Conservation (phyloP, 2,888 invertebrate species). For the Diarsia rubi region DNA sequence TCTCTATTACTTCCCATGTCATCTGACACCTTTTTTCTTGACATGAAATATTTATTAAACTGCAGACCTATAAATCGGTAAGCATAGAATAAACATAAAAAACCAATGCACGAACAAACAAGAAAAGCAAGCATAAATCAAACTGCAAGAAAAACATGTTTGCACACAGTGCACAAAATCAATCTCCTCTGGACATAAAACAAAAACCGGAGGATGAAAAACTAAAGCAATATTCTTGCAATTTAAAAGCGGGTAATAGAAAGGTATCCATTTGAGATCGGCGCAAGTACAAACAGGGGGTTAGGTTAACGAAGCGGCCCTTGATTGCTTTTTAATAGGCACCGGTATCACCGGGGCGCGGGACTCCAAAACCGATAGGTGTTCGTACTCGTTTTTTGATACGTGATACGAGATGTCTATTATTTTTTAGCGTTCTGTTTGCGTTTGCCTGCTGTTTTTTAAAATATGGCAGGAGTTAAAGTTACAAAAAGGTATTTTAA, state of each 20-base stretch:
- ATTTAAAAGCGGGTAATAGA: slow-evolving; percentile 51
- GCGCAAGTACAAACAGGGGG: slow-evolving; percentile 50
- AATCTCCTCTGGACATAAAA: slow-evolving; percentile 40
- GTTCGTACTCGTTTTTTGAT: slow-evolving; percentile 59
- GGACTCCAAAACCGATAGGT: slow-evolving; percentile 44
- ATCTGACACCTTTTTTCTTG: too few species aligned
- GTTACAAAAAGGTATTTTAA: not conserved
- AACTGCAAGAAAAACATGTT: slow-evolving; percentile 35
- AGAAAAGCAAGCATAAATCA: not conserved
- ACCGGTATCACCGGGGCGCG: slow-evolving; percentile 52
- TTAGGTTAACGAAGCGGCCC: slow-evolving; percentile 59
- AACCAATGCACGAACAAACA: not conserved
- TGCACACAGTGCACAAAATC: slow-evolving; percentile 19
- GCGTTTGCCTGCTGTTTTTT: not conserved
- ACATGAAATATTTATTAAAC: not conserved
- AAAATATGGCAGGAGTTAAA: not conserved
- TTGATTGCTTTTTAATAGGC: slow-evolving; percentile 78
- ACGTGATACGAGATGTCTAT: slow-evolving; percentile 49
- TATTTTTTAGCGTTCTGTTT: slow-evolving; percentile 32
- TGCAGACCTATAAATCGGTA: not conserved
- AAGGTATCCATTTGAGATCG: slow-evolving; percentile 58
- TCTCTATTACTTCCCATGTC: too few species aligned
- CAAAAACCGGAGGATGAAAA: slow-evolving; percentile 31
- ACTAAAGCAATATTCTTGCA: slow-evolving; percentile 46
- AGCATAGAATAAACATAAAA: not conserved